Base-by-base conservation (phyloP, 2,888 invertebrate species). In the Trimorus sp. region DNA sequence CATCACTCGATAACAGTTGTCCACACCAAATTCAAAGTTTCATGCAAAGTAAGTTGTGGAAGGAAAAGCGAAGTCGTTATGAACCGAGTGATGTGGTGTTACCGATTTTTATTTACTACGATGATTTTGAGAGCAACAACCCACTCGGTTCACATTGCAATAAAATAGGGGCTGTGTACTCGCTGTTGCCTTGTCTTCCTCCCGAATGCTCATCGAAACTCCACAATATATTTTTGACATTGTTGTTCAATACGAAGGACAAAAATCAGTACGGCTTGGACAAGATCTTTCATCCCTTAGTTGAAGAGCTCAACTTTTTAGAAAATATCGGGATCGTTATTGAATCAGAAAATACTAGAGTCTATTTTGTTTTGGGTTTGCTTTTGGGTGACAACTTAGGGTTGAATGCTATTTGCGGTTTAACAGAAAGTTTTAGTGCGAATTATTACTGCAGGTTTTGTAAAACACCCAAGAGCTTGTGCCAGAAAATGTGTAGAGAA, bases 81-180 rank as follows among this genome's bases (percentile, higher is more conserved):
- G 73, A 66, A 15, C 7, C 45, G 14, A 40, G 48, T 40, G 71
- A 77, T 68, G 36, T 75, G 11, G 68, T 80, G 42, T 54, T 83
- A n/a, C 83, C 84, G 8, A 12, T 83, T 12, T 75, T 82, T 59
- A 38, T 80, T 8, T 83, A 82, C 40, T 84, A 69, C 53, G 81
- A 84, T 69, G 82, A 84, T 48, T 79, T 69, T 15, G 77, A 84
- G 26, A 48, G 14, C 4, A 73, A 77, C 16, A 84, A 84, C 60
- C 73, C 73, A n/a, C 16, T 82, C 3, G 82, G 82, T 9, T 59
- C 76, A 15, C 79, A 79, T 58, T 68, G 48, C 38, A 59, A 65
- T 38, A 56, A 73, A 36, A 9, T 62, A 48, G 62, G 36, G 12
- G 62, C 15, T 36, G 59, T 59, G 2, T 53, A 16, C 16, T 9